These are phyloP conservation scores for Nyctalus aviator DNA, from an alignment of 2,797 vertebrate genomes.

Conservation along the genomic window DNA sequence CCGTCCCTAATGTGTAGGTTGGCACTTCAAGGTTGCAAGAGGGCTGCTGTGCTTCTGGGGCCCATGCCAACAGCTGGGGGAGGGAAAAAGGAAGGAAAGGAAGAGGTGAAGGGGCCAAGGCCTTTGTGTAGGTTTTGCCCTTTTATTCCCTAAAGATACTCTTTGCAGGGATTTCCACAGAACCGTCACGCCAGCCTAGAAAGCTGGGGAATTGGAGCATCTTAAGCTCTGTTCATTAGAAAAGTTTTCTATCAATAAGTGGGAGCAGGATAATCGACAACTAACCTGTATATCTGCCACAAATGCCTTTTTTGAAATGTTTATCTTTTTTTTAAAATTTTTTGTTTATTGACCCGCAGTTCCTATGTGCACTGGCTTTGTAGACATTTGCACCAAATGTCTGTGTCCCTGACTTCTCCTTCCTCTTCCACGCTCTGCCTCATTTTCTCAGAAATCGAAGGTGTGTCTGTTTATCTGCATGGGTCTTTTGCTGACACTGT, in stretches of 20 bases:
- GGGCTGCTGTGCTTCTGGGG: neutral
- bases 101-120: neutral
- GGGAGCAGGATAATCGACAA: neutral
- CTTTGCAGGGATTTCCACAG: neutral
- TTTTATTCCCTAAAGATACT: neutral
- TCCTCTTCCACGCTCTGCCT: constrained; percentile 67
- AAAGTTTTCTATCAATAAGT: neutral
- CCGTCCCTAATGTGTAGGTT: too few species aligned
- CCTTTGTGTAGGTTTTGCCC: neutral
- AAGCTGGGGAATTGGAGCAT: neutral
- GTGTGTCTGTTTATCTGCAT: constrained; percentile 14
- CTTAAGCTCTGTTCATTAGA: neutral
- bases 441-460: constrained; percentile 78
- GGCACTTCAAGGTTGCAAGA: neutral
- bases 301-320: neutral
- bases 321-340: constrained; percentile 87
- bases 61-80: neutral
- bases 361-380: constrained; percentile 86
- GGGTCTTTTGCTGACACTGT: neutral
- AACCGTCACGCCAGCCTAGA: neutral
- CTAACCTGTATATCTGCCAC: neutral
- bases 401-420: constrained; percentile 68
- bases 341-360: constrained; percentile 92
- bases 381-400: constrained; percentile 89
- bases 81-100: neutral